Conservation (phyloP, 2,888 invertebrate genomes). For the Tricholauxania praeusta region DNA sequence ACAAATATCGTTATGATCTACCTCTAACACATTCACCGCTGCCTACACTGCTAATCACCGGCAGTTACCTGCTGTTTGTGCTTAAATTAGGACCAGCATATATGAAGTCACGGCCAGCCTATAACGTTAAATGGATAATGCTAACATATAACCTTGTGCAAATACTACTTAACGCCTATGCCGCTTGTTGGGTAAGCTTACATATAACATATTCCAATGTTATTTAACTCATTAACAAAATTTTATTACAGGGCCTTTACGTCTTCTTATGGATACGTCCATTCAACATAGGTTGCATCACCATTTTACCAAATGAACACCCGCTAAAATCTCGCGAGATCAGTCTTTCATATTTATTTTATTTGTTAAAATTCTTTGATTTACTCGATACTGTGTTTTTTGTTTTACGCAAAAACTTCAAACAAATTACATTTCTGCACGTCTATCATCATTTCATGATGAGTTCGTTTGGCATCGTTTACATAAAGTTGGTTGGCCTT, state of each 20-base stretch:
- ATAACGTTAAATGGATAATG: slow-evolving; percentile 22
- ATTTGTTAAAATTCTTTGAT: slow-evolving; percentile 22
- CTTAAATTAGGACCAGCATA: slow-evolving; percentile 23
- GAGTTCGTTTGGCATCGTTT: neutral
- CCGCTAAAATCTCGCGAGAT: neutral
- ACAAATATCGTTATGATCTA: neutral
- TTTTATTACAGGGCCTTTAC: neutral
- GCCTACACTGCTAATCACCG: neutral
- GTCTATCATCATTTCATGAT: slow-evolving; percentile 32
- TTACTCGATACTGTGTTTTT: slow-evolving; percentile 31
- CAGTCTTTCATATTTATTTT: slow-evolving; percentile 10
- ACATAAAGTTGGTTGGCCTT: slow-evolving; percentile 5
- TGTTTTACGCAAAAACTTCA: slow-evolving; percentile 35
- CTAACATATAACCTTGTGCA: slow-evolving; percentile 26
- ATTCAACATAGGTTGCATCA: slow-evolving; percentile 26
- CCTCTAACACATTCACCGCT: slow-evolving; percentile 16
- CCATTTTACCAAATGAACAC: neutral
- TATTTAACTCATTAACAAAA: neutral
- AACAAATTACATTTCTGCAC: slow-evolving; percentile 33
- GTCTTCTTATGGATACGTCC: slow-evolving; percentile 1
- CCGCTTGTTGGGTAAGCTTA: slow-evolving; percentile 8
- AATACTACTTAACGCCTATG: slow-evolving; percentile 14
- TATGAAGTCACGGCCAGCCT: slow-evolving; percentile 31
- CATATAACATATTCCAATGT: neutral
- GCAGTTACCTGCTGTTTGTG: slow-evolving; percentile 24